These are phyloP conservation scores for Urocolius indicus DNA, from an alignment of 2,113 vertebrate genomes.

Conservation along the genomic window DNA sequence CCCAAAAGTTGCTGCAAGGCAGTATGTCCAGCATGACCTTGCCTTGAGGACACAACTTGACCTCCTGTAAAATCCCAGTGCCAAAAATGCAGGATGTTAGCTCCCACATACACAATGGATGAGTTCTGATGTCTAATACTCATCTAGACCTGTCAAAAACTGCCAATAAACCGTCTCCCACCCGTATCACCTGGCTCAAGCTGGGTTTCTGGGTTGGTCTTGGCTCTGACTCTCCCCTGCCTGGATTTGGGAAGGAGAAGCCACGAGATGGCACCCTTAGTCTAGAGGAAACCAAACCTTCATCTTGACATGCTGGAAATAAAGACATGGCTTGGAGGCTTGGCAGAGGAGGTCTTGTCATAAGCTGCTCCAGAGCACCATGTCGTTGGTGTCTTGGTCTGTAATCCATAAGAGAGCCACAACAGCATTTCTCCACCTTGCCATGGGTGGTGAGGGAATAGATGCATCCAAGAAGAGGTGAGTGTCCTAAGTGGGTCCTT, in stretches of 20 bases:
- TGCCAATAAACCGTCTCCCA: not conserved
- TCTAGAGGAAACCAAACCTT: constrained; percentile 19
- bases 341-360: not conserved
- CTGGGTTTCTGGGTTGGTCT: not conserved
- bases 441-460: not conserved
- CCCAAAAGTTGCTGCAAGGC: not conserved
- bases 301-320: not conserved
- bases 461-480: not conserved
- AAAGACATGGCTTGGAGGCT: not conserved
- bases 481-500: not conserved
- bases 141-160: not conserved
- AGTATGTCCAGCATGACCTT: not conserved
- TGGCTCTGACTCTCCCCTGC: not conserved
- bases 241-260: not conserved
- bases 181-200: rapidly evolving
- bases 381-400: not conserved
- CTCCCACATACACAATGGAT: rapidly evolving
- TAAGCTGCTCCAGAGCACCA: not conserved
- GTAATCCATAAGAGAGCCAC: not conserved
- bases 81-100: not conserved
- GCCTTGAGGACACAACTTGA: rapidly evolving
- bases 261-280: constrained; percentile 64
- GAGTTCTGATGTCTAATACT: not conserved
- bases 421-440: not conserved
- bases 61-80: not conserved